Base-by-base conservation (phyloP, 1,140 invertebrate species). In the Diprion similis region DNA sequence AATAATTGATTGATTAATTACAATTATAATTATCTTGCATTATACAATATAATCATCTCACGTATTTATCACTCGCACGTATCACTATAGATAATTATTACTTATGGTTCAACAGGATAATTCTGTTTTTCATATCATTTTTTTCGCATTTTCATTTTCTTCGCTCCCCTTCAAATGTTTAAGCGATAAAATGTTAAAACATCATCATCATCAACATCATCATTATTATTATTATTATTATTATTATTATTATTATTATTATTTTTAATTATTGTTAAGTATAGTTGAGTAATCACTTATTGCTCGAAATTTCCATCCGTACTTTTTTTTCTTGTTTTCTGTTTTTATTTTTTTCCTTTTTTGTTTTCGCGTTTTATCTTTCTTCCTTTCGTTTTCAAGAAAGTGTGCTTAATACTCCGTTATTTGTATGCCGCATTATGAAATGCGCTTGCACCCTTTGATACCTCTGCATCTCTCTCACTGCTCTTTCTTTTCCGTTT, bases 211-310 rank as follows among this genome's bases (percentile, higher is more conserved):
- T 37, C 24, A 37, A 3, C 24, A 1, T 37, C 24, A 37, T 37
- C 24, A 37, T 37, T 37, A 37, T 37, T 37, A 37, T 6, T 37
- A 37, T 37, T 37, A 37, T 37, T 37, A 45, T 68, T 68, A 68
- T 45, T 19, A n/a, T 68, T 68, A 11, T 68, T 68, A 68, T 68
- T 9, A 45, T 68, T 68, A 68, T 45, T 68, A 68, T 68, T 24
- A 68, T 45, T 68, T 18, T 45, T 68, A 19, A 45, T 45, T 24
- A 77, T 78, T 74, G 59, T 79, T 76, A 75, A 78, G 75, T 72
- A 80, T 78, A 81, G 76, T 78, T 78, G 79, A 79, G 75, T 79
- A 76, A 82, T 81, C 82, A 78, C 82, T 85, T 86, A 86, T 87
- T 86, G 85, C 84, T 86, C 82, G 79, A 83, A 81, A 80, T 82